Base-by-base conservation (phyloP, 2,888 invertebrate species). In the Theristus sp. region DNA sequence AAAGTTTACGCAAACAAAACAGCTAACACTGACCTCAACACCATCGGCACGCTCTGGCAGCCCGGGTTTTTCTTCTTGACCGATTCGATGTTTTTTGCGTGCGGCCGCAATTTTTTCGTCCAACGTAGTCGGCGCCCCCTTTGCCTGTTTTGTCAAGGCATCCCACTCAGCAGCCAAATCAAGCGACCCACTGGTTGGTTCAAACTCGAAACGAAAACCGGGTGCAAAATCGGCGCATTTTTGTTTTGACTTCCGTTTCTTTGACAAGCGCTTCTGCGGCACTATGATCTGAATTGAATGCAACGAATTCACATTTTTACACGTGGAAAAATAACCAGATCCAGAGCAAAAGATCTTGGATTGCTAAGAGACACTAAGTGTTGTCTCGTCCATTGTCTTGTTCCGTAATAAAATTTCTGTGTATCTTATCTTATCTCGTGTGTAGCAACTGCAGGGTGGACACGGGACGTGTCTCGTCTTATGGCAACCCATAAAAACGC, bases 31-130 rank as follows among this genome's bases (percentile, higher is more conserved):
- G n/a, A n/a, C n/a, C n/a, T n/a, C n/a, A n/a, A n/a, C n/a, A n/a
- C n/a, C n/a, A n/a, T n/a, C n/a, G n/a, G n/a, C n/a, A n/a, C n/a
- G n/a, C n/a, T n/a, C n/a, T n/a, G n/a, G n/a, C n/a, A n/a, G n/a
- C n/a, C n/a, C n/a, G n/a, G n/a, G n/a, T n/a, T n/a, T n/a, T n/a
- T n/a, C n/a, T n/a, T n/a, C n/a, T n/a, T n/a, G n/a, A n/a, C n/a
- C n/a, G n/a, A n/a, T n/a, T n/a, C n/a, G 38, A 10, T n/a, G 49
- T 49, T n/a, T 49, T 24, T n/a, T 54, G 38, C 55, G 29, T 26
- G 25, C 38, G n/a, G 1, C 24, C 10, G 60, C 54, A 29, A 60
- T 60, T 29, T 60, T 60, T 25, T 60, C 56, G 46, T 59, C 59
- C 53, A 59, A 30, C 22, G 53, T 53, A 20, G 53, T 28, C 6